These are phyloP conservation scores for Diorhabda sublineata DNA, from an alignment of 1,140 invertebrate species.

Conservation along the genomic window DNA sequence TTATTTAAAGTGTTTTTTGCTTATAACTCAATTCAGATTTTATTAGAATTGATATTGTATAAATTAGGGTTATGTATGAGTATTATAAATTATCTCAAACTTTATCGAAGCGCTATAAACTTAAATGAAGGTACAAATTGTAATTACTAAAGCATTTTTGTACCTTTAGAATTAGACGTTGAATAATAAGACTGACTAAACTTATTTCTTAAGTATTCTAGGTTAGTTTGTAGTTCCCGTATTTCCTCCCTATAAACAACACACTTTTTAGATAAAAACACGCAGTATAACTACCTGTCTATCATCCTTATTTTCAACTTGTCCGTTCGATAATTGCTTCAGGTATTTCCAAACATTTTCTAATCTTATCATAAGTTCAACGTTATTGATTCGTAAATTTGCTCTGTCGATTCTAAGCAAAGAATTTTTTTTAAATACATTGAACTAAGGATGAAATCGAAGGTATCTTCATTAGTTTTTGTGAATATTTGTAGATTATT, in stretches of 20 bases:
- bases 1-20: too few species aligned
- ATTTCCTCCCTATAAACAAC: slow-evolving; percentile 52
- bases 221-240: slow-evolving; percentile 55
- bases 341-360: slow-evolving; percentile 37
- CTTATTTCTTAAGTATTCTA: slow-evolving; percentile 52
- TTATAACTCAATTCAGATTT: too few species aligned
- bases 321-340: slow-evolving; percentile 24
- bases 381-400: slow-evolving; percentile 43
- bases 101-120: too few species aligned
- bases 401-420: slow-evolving; percentile 35
- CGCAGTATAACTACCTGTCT: slow-evolving; percentile 6
- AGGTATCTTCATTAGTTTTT: too few species aligned
- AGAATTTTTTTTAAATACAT: too few species aligned
- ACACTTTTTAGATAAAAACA: slow-evolving; percentile 8
- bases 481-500: too few species aligned
- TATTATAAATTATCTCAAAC: too few species aligned
- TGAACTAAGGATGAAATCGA: too few species aligned
- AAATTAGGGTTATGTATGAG: too few species aligned
- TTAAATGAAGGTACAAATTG: too few species aligned
- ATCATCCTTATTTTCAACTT: slow-evolving; percentile 7
- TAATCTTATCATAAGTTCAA: slow-evolving; percentile 40
- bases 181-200: slow-evolving; percentile 42
- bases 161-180: slow-evolving; percentile 36
- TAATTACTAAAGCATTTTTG: neutral
- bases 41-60: too few species aligned